These are phyloP conservation scores for Suillia variegata DNA, from an alignment of 2,888 invertebrate species.

Conservation along the genomic window DNA sequence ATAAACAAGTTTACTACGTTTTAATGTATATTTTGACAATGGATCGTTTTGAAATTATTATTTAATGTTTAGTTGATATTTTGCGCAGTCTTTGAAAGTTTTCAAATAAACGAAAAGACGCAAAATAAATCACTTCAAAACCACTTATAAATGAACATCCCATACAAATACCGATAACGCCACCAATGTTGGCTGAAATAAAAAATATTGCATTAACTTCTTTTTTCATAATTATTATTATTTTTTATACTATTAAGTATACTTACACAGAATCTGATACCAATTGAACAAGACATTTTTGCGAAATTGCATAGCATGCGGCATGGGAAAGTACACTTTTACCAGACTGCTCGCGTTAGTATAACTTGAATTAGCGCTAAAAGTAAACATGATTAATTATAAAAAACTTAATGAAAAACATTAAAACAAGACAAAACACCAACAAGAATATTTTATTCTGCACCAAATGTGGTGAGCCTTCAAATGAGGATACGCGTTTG, in stretches of 20 bases:
- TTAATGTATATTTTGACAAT: too few relatives aligned
- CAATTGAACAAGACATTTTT: constrained; percentile 44
- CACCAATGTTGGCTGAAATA: constrained; percentile 48
- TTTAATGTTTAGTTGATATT: not conserved
- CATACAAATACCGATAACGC: constrained; percentile 52
- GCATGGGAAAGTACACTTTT: constrained; percentile 35
- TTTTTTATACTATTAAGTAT: too few relatives aligned
- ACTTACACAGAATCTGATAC: constrained; percentile 51
- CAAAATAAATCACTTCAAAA: constrained; percentile 51
- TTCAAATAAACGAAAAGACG: constrained; percentile 35
- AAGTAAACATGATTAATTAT: too few relatives aligned
- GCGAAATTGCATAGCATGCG: constrained; percentile 33
- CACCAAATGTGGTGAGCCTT: not conserved
- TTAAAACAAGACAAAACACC: too few relatives aligned
- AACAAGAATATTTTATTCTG: constrained; percentile 11
- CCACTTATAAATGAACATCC: constrained; percentile 54
- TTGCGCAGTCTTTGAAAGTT: not conserved
- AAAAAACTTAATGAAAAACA: too few relatives aligned
- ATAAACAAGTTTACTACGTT: too few relatives aligned
- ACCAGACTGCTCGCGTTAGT: constrained; percentile 32
- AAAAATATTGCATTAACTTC: not conserved
- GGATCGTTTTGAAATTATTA: too few relatives aligned
- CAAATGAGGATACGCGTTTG: constrained; percentile 23
- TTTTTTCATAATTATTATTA: too few relatives aligned
- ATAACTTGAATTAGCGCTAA: too few relatives aligned